A percentile compares a stretch with the other conserved stretches of the same genome.
These are phyloP conservation scores for Danio rerio DNA, from an alignment of 2,113 vertebrate species.

Conservation along the genomic window GRCz12tu NC_133195.1:25252001-25252500, in stretches of 20 bases:
- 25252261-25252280: conserved; percentile 59
- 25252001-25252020: no score
- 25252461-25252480: conserved; percentile 26
- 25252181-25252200: not conserved
- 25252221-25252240: conserved; percentile 28
- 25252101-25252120: not conserved
- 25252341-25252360: conserved; percentile 67
- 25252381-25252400: conserved; percentile 11
- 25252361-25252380: conserved; percentile 38
- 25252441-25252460: not conserved
- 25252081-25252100: not conserved
- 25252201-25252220: not conserved
- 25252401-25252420: conserved; percentile 6
- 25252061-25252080: not conserved
- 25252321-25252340: conserved; percentile 71
- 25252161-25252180: conserved; percentile 5
- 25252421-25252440: not conserved
- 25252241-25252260: conserved; percentile 16
- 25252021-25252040: not conserved
- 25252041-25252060: not conserved
- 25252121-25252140: not conserved
- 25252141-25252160: not conserved
- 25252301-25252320: conserved; percentile 78
- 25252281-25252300: conserved; percentile 76
- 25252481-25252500: not conserved